These are phyloP conservation scores for Liasis olivaceus DNA, from an alignment of 2,797 vertebrate genomes.

Conservation along the genomic window DNA sequence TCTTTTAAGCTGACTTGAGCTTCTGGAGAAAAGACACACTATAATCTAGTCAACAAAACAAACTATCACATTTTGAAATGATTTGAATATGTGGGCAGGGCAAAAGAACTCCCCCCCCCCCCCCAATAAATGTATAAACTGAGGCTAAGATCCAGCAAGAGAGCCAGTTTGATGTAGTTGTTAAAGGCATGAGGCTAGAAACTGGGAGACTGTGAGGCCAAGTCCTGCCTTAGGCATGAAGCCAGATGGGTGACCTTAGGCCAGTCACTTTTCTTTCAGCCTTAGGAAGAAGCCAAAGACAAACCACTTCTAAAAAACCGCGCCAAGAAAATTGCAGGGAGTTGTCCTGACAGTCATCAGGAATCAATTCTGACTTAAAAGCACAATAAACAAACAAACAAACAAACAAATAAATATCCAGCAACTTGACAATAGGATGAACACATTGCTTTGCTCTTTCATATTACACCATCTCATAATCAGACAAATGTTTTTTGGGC, in stretches of 20 bases:
- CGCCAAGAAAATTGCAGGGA: background rate
- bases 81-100: background rate
- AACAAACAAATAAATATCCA: background rate
- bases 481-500: background rate
- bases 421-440: background rate
- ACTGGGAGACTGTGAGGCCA: background rate
- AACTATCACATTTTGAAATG: background rate
- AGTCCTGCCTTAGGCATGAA: background rate
- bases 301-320: background rate
- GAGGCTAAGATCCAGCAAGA: background rate
- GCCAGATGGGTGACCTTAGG: background rate
- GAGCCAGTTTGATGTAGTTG: background rate
- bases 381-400: background rate
- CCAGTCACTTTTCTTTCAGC: background rate
- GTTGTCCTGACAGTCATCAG: background rate
- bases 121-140: background rate
- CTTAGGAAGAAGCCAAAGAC: background rate
- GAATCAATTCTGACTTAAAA: background rate
- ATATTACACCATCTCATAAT: background rate
- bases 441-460: background rate
- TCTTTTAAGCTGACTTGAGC: background rate
- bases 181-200: background rate
- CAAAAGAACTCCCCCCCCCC: background rate
- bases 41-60: background rate
- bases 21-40: background rate